Evolutionary conservation across 2,797 vertebrate genomes (phyloP).

Genomic region (Bradypodion ventrale): DNA sequence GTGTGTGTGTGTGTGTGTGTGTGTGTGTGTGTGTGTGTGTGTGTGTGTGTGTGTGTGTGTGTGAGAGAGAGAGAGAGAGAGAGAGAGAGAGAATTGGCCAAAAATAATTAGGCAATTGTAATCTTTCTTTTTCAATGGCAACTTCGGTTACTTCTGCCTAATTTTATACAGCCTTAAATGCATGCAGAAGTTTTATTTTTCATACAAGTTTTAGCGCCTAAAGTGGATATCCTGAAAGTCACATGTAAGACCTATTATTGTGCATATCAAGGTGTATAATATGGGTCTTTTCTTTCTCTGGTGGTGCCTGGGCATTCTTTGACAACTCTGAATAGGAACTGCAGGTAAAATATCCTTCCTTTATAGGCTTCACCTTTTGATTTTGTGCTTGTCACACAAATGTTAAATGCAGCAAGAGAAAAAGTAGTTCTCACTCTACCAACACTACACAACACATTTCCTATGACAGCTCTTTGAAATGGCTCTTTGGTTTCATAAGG

Average conservation of each 20-base stretch:
- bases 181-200: not conserved
- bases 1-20: too few relatives aligned
- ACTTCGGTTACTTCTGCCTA: too few relatives aligned
- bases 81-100: too few relatives aligned
- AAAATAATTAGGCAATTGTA: not conserved
- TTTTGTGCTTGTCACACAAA: not conserved
- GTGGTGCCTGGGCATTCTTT: not conserved
- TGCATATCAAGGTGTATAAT: not conserved
- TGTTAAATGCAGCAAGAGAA: not conserved
- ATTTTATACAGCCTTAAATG: not conserved
- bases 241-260: not conserved
- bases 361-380: not conserved
- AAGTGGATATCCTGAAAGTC: not conserved
- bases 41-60: too few relatives aligned
- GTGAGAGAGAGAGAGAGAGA: too few relatives aligned
- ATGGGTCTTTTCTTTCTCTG: not conserved
- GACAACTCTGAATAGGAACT: not conserved
- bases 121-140: not conserved
- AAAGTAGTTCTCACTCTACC: not conserved
- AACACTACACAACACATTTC: not conserved
- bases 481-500: not conserved
- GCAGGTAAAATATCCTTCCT: not conserved
- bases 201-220: not conserved
- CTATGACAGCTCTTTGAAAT: not conserved
- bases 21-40: too few relatives aligned